Evolutionary conservation across 2,888 invertebrate genomes (phyloP).

Genomic region (Catocala sponsa): DNA sequence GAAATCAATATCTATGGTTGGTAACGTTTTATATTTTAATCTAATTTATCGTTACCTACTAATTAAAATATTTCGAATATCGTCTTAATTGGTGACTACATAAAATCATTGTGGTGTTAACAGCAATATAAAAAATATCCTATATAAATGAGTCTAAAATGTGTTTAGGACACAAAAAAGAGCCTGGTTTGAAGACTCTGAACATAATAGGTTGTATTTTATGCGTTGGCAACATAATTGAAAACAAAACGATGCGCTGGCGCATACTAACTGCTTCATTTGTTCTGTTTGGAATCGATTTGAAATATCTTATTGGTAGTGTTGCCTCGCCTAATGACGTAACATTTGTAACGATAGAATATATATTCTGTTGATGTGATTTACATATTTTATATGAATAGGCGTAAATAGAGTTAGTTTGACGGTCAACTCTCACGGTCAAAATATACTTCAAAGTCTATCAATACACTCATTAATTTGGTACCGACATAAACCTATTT

Average conservation of each 20-base stretch:
- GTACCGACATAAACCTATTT: too few relatives aligned
- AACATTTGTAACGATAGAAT: slow-evolving; percentile 39
- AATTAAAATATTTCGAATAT: too few relatives aligned
- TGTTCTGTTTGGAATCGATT: slow-evolving; percentile 56
- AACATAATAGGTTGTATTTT: slow-evolving; percentile 47
- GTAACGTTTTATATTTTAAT: too few relatives aligned
- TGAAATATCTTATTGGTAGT: slow-evolving; percentile 50
- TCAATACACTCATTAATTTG: too few relatives aligned
- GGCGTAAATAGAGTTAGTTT: slow-evolving; percentile 2
- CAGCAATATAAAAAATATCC: background rate
- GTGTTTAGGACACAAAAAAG: slow-evolving; percentile 19
- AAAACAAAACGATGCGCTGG: slow-evolving; percentile 59
- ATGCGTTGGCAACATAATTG: slow-evolving; percentile 57
- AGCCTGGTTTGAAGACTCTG: slow-evolving; percentile 24
- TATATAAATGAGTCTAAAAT: slow-evolving; percentile 15
- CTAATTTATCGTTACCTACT: too few relatives aligned
- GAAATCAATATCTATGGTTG: too few relatives aligned
- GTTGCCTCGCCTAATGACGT: slow-evolving; percentile 46
- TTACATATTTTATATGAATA: slow-evolving; percentile 20
- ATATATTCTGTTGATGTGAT: slow-evolving; percentile 16
- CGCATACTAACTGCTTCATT: slow-evolving; percentile 74
- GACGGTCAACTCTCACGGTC: background rate
- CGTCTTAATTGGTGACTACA: too few relatives aligned
- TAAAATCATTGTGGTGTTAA: too few relatives aligned
- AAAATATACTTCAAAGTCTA: background rate